Conservation (phyloP, 2,888 invertebrate genomes). For the Hypsopygia costalis region DNA sequence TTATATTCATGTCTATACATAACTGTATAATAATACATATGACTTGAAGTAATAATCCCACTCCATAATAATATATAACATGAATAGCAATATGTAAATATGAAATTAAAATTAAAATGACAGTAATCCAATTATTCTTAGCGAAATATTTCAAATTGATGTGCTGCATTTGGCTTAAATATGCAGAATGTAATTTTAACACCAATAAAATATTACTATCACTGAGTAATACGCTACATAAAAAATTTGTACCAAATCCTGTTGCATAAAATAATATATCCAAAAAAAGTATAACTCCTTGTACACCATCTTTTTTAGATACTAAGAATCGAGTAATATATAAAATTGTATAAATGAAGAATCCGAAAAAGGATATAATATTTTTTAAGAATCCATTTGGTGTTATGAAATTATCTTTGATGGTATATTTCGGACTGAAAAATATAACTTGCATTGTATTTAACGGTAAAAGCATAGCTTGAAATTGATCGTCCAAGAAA, state of each 20-base stretch:
- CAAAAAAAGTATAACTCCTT: not conserved
- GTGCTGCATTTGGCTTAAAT: not conserved
- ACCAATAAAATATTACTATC: not conserved
- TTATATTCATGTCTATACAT: not conserved
- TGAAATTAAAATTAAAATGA: not conserved
- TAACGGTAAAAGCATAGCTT: slow-evolving; percentile 3
- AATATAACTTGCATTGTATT: slow-evolving; percentile 5
- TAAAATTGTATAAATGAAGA: not conserved
- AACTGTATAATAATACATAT: not conserved
- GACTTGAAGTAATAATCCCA: not conserved
- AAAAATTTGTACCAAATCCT: not conserved
- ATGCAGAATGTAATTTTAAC: not conserved
- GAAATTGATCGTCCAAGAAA: slow-evolving; percentile 2
- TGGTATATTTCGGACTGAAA: slow-evolving; percentile 3
- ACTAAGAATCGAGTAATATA: not conserved
- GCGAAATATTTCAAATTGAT: not conserved
- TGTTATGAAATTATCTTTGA: slow-evolving; percentile 8
- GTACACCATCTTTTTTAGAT: not conserved
- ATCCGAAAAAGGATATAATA: not conserved
- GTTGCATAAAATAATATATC: not conserved
- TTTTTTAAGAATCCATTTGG: not conserved
- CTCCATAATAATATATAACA: not conserved
- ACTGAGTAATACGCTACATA: not conserved
- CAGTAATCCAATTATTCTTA: not conserved
- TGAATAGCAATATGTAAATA: not conserved